Evolutionary conservation across 2,113 vertebrate species (phyloP), one percentile per base, ranked within the genome.

Genomic region (Lampris incognitus): DNA sequence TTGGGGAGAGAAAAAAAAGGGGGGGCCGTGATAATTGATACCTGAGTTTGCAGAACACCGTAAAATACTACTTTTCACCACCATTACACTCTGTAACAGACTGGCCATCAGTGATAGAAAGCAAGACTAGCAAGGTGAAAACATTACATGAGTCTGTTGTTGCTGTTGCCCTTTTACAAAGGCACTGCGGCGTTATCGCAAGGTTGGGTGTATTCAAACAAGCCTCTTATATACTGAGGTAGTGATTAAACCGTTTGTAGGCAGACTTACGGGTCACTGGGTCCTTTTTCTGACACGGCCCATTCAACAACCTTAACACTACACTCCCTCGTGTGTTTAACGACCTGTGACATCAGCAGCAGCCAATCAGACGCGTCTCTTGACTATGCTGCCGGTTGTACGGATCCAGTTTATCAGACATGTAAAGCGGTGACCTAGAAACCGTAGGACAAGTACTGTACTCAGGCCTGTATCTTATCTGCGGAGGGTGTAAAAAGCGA

Each of bases 391-490:
- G 24, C 24, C 24, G 24, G 24, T 24, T 24, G 24, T 24, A 24
- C 24, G 24, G 24, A 24, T 24, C 24, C 24, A 24, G 24, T 24
- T 24, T 24, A 59, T 0, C 39, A 2, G 4, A 54, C 40, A 10
- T 71, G 42, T 77, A 62, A 76, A 71, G 76, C 49, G 42, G 42
- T 10, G 4, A 61, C 1, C 36, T 39, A 7, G 4, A 49, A 58
- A 36, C 65, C 13, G 38, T 48, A 74, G 48, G 61, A 57, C 46
- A 61, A 83, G 72, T 61, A 66, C 51, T 46, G 77, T 52, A 55
- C 52, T 4, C 11, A 36, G 24, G 71, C 60, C 24, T 38, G 9
- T 69, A 74, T 83, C 86, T 85, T 56, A 88, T 88, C 83, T 63
- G 57, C 41, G 56, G 42, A 1, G 3, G 69, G 55, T 58, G 81